Evolutionary conservation across 53 echinoderm and acorn worm species (phyloP), one percentile per base, ranked within the genome.

Genomic region (Actinopyga echinites): DNA sequence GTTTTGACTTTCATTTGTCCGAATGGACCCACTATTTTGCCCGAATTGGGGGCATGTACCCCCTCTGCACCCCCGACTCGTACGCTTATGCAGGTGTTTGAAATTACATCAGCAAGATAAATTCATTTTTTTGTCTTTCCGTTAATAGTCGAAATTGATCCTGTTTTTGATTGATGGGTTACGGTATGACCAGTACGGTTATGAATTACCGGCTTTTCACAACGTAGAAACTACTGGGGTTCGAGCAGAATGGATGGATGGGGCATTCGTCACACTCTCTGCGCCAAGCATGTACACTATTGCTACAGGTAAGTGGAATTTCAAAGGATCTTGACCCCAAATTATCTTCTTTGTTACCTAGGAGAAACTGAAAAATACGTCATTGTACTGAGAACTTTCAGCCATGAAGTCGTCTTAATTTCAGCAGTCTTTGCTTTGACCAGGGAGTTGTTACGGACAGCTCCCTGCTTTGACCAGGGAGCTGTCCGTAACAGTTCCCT

Each of bases 201-300:
- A 78, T 56, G 80, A 85, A 9, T 56, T 93, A 29, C 86, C 93
- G 25, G 60, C 88, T 55, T 79, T 93, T 15, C 80, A 86, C n/a
- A 33, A 30, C 52, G 69, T 93, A 28, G 85, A 88, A 45, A 67
- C 80, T 79, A 85, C 26, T 77, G 93, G 93, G 5, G 93, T 93
- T 25, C 37, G 58, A 24, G 91, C 91, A 13, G 88, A 91, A 29
- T 91, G 87, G 86, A 80, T 89, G 32, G 86, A 91, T 68, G 86
- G 88, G 0, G 83, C 83, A 5, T 93, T 85, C 21, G 82, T 86
- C 45, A 88, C 88, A 3, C 56, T 86, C 44, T 93, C 93, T 5
- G 43, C 88, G 1, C 91, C 91, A 24, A 93, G 89, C 64, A 93
- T 91, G 93, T 86, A 85, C 67, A 84, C 88, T 12, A 91, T 93